Base-by-base conservation (phyloP, 2,113 vertebrate species). In the Aegotheles bennettii region DNA sequence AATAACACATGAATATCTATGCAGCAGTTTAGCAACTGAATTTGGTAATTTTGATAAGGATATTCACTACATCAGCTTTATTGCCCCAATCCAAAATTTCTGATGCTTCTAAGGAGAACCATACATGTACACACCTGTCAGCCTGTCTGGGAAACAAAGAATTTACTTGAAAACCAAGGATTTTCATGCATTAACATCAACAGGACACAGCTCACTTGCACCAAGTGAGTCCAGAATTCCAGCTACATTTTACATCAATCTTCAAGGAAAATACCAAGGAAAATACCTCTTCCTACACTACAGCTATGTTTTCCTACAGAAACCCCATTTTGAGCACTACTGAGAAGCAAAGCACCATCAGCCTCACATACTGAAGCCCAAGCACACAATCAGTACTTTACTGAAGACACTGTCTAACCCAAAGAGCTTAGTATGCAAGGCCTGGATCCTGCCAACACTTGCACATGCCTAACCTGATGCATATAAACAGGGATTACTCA, bases 391-490 rank as follows among this genome's bases (percentile, higher is more conserved):
- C 2, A 0, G 45, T 53, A 48, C 40, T 64, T 91, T 2, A 75
- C 43, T 36, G 19, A 69, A 65, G 85, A 70, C 33, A 26, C 0
- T 5, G 42, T 26, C 53, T 54, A 77, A 87, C 24, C 8, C 53
- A 76, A 79, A 71, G 9, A 87, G 20, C 7, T 92, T 8, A 60
- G 21, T 6, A 79, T 17, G 28, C 43, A 53, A 76, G 25, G 35
- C 19, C n/a, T 63, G 20, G 26, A 23, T 86, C 57, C 75, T 92
- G 88, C 56, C 85, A 86, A 70, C 90, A 60, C 51, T 61, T 70
- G 63, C 38, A 90, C 64, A 67, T 51, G 64, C 53, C 51, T 54
- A 86, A 47, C 68, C 29, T 74, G 42, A 92, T 43, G 78, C 50
- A 65, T 42, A 86, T 47, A 70, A 93, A 77, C 0, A 0, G 29